Evolutionary conservation across 1,140 invertebrate genomes (phyloP).

Genomic region (Drosophila truncata): DNA sequence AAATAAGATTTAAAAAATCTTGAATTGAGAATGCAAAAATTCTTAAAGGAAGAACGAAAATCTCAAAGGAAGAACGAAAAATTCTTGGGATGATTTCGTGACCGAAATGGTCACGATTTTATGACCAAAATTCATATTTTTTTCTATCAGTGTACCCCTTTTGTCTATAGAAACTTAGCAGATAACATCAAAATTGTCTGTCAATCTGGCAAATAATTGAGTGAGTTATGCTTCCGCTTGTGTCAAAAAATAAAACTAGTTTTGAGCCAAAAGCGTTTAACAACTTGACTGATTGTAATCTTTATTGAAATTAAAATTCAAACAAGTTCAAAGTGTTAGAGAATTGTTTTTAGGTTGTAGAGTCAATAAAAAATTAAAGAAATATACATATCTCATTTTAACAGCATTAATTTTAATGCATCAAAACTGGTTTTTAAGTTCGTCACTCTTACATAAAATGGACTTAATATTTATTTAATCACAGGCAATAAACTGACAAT

Average conservation of each 20-base stretch:
- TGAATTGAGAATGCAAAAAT: no score
- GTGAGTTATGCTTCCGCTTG: constrained; percentile 10
- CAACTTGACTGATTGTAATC: constrained; percentile 3
- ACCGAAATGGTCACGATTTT: no score
- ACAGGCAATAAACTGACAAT: neutral
- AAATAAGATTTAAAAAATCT: no score
- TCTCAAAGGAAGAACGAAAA: no score
- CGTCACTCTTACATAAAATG: constrained; percentile 13
- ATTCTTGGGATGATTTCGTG: no score
- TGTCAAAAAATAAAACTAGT: constrained; percentile 3
- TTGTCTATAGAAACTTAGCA: neutral
- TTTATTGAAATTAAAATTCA: neutral
- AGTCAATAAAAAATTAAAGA: neutral
- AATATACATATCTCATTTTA: neutral
- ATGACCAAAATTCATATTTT: no score
- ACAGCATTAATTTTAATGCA: neutral
- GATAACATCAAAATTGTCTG: constrained; percentile 7
- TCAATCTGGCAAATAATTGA: constrained; percentile 11
- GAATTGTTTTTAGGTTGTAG: neutral
- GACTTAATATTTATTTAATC: neutral
- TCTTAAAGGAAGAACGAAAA: no score
- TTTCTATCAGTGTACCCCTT: no score
- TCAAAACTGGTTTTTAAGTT: neutral
- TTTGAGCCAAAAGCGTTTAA: neutral
- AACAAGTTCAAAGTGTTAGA: neutral